phyloP scores from a whole-genome alignment of 2,113 vertebrate species.

The Condylura cristata region DNA sequence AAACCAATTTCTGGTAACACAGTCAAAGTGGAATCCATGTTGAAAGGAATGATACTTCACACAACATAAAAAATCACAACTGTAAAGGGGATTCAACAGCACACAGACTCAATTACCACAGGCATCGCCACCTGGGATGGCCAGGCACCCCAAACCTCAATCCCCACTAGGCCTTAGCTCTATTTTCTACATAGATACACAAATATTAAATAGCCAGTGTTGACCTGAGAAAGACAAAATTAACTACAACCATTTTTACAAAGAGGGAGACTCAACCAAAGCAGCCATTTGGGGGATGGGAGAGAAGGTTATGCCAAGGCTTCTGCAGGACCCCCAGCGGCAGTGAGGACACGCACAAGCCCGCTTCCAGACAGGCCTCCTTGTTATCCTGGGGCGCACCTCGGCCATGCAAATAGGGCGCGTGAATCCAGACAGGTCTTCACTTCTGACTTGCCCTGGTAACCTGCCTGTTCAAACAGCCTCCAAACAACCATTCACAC shows the following conservation, averaged over 20 bases:
- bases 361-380: background rate
- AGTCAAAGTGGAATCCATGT: background rate
- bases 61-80: constrained; percentile 19
- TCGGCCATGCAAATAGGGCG: background rate
- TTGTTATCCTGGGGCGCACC: background rate
- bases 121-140: background rate
- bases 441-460: constrained; percentile 3
- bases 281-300: background rate
- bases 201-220: background rate
- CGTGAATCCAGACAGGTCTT: background rate
- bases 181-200: background rate
- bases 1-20: background rate
- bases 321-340: background rate
- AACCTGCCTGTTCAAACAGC: background rate
- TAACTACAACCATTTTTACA: constrained; percentile 56
- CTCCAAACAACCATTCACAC: constrained; percentile 17
- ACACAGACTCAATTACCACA: background rate
- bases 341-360: background rate
- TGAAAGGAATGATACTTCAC: constrained; percentile 47
- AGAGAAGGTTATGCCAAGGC: background rate
- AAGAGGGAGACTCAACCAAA: background rate
- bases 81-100: background rate
- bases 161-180: background rate
- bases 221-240: constrained; percentile 25
- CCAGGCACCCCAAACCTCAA: background rate